Evolutionary conservation across 2,888 invertebrate genomes (phyloP), one percentile per base, ranked within the genome.

Genomic region (Drosophila engyochracea): DNA sequence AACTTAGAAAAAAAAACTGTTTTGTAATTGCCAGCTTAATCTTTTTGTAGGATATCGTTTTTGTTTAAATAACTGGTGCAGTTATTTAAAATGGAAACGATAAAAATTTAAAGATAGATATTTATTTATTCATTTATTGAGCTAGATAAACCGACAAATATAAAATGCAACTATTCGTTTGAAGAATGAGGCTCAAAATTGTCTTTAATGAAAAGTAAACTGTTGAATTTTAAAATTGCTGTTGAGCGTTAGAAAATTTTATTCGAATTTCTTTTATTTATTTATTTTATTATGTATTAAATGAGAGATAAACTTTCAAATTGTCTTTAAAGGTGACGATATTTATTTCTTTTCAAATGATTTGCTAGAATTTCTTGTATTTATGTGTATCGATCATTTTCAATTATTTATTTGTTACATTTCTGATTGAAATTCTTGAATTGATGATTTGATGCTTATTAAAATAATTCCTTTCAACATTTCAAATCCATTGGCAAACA

Each of bases 361-460:
- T 22, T 70, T 37, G 9, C 9, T 19, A 55, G 44, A 55, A 64
- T 60, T 60, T 37, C 51, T 10, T n/a, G 28, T 28, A 69, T 49
- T 49, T 59, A 2, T 22, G 44, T 44, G 44, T 14, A 19, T 30
- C 1, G 19, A 61, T 16, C 33, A 53, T 41, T 44, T 44, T 12
- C 5, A 12, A 44, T 12, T 22, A 22, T 22, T 44, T 44, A 22
- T 44, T 44, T 22, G n/a, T 12, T n/a, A 12, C 59, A 25, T 12
- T 35, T 54, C 41, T 62, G 44, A 69, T 66, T 60, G 31, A 70
- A 65, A 65, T 78, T 78, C 65, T 49, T 47, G 33, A 12, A 44
- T 54, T 60, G 31, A 41, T 63, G 31, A 41, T 41, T 35, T 51
- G 49, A 37, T 30, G 39, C 49, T 12, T n/a, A 61, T 41, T 57